A percentile compares a stretch with the other conserved stretches of the same genome.
Evolutionary conservation across 2,888 invertebrate genomes (phyloP).

Genomic region (Cephus nigrinus): DNA sequence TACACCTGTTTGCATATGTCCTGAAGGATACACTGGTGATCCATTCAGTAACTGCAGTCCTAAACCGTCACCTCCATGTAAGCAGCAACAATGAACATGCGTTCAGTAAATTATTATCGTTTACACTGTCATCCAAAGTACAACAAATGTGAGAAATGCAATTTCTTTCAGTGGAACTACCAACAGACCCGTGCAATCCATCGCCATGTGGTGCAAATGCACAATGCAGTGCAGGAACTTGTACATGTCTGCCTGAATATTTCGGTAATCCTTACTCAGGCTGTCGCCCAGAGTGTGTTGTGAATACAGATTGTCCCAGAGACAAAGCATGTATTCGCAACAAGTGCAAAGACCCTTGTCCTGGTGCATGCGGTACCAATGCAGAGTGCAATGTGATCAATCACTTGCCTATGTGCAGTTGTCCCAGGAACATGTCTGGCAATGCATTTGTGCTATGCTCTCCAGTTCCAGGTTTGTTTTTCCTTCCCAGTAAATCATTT

Average conservation of each 20-base stretch:
- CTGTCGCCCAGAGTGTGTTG: slow-evolving; percentile 65
- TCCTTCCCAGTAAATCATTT: slow-evolving; percentile 24
- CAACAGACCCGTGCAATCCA: slow-evolving; percentile 73
- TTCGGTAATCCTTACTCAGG: slow-evolving; percentile 71
- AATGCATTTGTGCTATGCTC: slow-evolving; percentile 77
- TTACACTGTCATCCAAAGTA: background rate
- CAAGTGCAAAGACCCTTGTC: slow-evolving; percentile 73
- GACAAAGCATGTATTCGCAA: slow-evolving; percentile 65
- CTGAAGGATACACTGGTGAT: slow-evolving; percentile 73
- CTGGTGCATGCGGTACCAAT: slow-evolving; percentile 79
- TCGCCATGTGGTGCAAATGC: slow-evolving; percentile 79
- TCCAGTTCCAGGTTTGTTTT: slow-evolving; percentile 68
- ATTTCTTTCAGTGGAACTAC: slow-evolving; percentile 27
- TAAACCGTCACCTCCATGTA: slow-evolving; percentile 47
- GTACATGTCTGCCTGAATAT: slow-evolving; percentile 73
- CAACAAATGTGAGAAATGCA: background rate
- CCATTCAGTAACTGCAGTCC: slow-evolving; percentile 68
- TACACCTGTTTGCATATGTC: slow-evolving; percentile 77
- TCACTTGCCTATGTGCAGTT: slow-evolving; percentile 71
- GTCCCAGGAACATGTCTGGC: slow-evolving; percentile 76
- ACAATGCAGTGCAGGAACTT: slow-evolving; percentile 72
- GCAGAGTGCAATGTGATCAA: slow-evolving; percentile 80
- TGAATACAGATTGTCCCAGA: slow-evolving; percentile 65
- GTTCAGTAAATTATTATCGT: background rate
- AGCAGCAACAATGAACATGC: slow-evolving; percentile 51